Evolutionary conservation across 2,888 invertebrate species (phyloP), one percentile per base, ranked within the genome.

Genomic region (Notodromas monacha): DNA sequence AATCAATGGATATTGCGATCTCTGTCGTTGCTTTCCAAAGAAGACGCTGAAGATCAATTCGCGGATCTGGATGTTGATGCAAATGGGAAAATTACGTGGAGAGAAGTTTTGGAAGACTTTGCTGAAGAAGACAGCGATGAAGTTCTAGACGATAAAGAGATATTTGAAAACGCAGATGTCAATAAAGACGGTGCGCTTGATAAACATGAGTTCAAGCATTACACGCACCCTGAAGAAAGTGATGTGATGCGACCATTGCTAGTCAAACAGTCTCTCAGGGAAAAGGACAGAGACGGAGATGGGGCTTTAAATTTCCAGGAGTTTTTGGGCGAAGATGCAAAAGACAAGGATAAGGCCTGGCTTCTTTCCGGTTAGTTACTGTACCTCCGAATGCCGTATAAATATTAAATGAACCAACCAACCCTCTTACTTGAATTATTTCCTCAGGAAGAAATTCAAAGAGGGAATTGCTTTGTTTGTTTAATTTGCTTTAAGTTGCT

Each of bases 141-240:
- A 5, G 27, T 58, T 26, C 41, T 45, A 31, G 76, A 81, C 41
- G 92, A 92, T 47, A 67, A 68, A 46, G 57, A 59, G 32, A 68
- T 84, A 55, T 96, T 86, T 55, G 49, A 58, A 30, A 64, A 64
- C 3, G 81, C 89, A 1, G 92, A 96, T 55, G 42, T 50, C 10
- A 63, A 89, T 47, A 57, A 62, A 12, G 79, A 96, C 49, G 70
- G 68, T 1, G 48, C 55, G 16, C 55, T 96, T 30, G 60, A 65
- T 41, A 42, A 57, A 2, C 53, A 60, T 2, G 92, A 96, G 49
- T 86, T 76, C 52, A 55, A 68, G 38, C 61, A 69, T 13, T 92
- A 89, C 50, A 65, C 72, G 28, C 79, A 77, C 48, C 92, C 96
- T 0, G 84, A 86, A 51, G 84, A 89, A 47, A 69, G 74, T 48